Conservation (phyloP, 2,888 invertebrate genomes). For the Pandemis corylana region DNA sequence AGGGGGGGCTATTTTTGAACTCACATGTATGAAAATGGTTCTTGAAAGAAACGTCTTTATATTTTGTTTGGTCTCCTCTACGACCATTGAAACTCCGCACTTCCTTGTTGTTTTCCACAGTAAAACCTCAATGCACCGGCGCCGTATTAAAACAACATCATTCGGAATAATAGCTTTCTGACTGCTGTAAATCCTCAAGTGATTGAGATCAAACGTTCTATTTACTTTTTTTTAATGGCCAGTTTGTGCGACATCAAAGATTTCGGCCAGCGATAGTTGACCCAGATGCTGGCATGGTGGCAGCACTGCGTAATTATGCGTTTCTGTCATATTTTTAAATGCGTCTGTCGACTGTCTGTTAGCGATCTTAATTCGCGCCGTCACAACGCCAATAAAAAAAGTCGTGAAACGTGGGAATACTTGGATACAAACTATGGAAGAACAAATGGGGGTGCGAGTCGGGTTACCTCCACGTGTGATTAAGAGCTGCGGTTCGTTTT, state of each 20-base stretch:
- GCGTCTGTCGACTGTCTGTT: constrained; percentile 30
- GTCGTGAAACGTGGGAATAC: neutral
- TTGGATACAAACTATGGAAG: neutral
- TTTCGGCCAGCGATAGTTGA: constrained; percentile 19
- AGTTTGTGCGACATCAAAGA: constrained; percentile 18
- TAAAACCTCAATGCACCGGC: constrained; percentile 1
- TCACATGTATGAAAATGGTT: too few species aligned
- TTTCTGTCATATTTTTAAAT: constrained; percentile 38
- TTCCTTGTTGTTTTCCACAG: neutral
- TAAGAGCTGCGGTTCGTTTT: too few species aligned
- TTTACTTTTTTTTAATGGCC: constrained; percentile 11
- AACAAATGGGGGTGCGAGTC: too few species aligned
- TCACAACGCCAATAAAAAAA: neutral
- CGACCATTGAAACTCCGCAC: neutral
- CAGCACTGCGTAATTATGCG: constrained; percentile 29
- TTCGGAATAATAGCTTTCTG: constrained; percentile 6
- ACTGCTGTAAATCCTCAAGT: constrained; percentile 9
- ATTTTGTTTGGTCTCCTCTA: neutral
- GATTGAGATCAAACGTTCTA: constrained; percentile 27
- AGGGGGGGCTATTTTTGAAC: too few species aligned
- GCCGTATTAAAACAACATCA: neutral
- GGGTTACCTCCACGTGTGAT: too few species aligned
- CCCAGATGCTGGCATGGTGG: constrained; percentile 19
- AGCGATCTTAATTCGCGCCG: neutral
- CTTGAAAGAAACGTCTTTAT: too few species aligned